Percentiles rank a stretch among this genome's conserved stretches.
Evolutionary conservation across 1,140 invertebrate genomes (phyloP).

Genomic region (Oreohelix idahoensis): DNA sequence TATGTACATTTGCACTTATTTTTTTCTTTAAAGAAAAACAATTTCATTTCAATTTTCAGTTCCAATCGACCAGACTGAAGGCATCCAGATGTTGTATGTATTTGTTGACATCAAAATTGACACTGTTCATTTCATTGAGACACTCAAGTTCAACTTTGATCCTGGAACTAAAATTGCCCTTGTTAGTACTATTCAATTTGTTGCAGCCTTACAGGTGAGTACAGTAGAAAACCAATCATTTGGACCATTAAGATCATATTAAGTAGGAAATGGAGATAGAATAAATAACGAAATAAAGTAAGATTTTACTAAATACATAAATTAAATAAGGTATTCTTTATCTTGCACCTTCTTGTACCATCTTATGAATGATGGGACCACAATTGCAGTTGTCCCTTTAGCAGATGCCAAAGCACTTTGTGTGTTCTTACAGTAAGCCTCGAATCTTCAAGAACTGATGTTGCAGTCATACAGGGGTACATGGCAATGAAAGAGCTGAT

Average conservation of each 20-base stretch:
- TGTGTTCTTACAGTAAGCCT: too few relatives aligned
- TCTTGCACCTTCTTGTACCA: too few relatives aligned
- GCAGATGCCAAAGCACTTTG: too few relatives aligned
- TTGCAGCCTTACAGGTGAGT: slow-evolving; percentile 86
- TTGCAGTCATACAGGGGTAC: too few relatives aligned
- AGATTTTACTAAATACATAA: too few relatives aligned
- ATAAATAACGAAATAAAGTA: too few relatives aligned
- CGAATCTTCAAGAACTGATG: too few relatives aligned
- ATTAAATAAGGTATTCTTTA: too few relatives aligned
- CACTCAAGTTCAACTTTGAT: slow-evolving; percentile 86
- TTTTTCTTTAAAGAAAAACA: not conserved
- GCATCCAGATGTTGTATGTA: slow-evolving; percentile 94
- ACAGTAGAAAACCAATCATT: not conserved
- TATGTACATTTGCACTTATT: not conserved
- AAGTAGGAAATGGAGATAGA: too few relatives aligned
- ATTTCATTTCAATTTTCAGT: slow-evolving; percentile 72
- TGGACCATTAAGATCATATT: not conserved
- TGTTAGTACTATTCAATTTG: slow-evolving; percentile 98
- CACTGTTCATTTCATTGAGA: slow-evolving; percentile 91
- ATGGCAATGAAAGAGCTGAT: too few relatives aligned
- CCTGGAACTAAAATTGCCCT: slow-evolving; percentile 77
- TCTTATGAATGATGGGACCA: too few relatives aligned
- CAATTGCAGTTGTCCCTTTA: too few relatives aligned
- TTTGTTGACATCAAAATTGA: slow-evolving; percentile 95
- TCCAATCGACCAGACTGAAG: slow-evolving; percentile 91